Conservation (phyloP, 2,113 vertebrate genomes). For the Pseudopodoces humilis region DNA sequence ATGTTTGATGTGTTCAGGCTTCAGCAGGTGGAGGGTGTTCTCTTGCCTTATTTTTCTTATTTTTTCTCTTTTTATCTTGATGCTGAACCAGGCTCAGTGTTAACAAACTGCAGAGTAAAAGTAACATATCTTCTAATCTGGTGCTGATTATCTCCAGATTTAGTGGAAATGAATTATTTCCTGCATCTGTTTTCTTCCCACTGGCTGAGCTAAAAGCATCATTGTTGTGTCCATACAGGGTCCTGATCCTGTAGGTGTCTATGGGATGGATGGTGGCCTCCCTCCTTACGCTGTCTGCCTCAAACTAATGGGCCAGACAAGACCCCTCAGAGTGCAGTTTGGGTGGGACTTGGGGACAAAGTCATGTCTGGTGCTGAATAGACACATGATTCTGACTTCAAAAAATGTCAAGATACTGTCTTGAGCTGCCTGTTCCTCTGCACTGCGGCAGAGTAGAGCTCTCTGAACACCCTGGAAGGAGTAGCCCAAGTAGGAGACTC, state of each 20-base stretch:
- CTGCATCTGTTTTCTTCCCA: background rate
- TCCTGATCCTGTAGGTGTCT: background rate
- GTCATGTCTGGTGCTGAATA: background rate
- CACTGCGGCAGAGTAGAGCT: background rate
- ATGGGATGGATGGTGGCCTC: background rate
- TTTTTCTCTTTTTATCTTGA: background rate
- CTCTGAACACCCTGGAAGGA: background rate
- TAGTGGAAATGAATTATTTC: background rate
- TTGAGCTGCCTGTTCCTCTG: background rate
- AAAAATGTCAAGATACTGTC: background rate
- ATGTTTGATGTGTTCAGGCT: background rate
- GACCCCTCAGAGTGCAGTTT: background rate
- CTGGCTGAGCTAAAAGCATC: background rate
- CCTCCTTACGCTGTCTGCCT: background rate
- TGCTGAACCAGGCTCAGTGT: background rate
- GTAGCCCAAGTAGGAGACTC: background rate
- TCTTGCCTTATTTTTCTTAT: background rate
- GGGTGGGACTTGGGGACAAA: background rate
- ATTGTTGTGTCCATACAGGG: background rate
- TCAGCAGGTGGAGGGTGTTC: background rate
- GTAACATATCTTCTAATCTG: background rate
- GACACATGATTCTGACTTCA: background rate
- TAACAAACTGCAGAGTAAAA: background rate
- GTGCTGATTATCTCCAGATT: background rate
- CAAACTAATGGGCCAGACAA: accelerated